Conservation (phyloP, 2,113 vertebrate genomes). For the Scopus umbretta region DNA sequence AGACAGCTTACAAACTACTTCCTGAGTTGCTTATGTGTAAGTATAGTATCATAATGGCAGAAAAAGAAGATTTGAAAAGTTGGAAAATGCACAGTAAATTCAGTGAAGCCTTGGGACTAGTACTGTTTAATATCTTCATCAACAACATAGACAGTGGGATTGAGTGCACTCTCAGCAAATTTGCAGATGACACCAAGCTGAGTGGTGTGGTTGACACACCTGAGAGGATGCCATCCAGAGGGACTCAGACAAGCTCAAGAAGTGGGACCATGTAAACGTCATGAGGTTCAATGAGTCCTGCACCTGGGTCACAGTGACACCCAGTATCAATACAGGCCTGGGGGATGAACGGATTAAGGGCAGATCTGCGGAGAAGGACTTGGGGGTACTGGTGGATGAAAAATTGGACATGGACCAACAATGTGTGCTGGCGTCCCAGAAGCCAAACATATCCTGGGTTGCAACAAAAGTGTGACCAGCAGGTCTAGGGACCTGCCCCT, state of each 20-base stretch:
- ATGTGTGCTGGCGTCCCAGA: accelerated
- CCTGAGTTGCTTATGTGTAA: not conserved
- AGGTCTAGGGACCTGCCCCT: not conserved
- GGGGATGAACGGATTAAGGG: not conserved
- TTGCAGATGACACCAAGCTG: not conserved
- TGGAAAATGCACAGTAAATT: not conserved
- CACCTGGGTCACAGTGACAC: not conserved
- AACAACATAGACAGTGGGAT: not conserved
- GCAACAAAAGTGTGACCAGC: not conserved
- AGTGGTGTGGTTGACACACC: accelerated
- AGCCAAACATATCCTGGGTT: not conserved
- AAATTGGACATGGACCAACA: not conserved
- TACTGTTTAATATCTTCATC: not conserved
- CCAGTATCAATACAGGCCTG: not conserved
- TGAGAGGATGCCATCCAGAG: not conserved
- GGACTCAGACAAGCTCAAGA: not conserved
- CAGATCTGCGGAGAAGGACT: not conserved
- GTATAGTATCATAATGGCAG: not conserved
- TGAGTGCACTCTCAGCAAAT: not conserved
- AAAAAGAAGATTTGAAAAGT: not conserved
- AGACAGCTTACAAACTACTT: not conserved
- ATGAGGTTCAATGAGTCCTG: not conserved
- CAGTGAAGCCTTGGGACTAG: not conserved
- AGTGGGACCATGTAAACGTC: too few species aligned
- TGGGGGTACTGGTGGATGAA: not conserved